Percentiles rank a stretch among this genome's conserved stretches.
These are phyloP conservation scores for Porphyrio hochstetteri DNA, from an alignment of 2,113 vertebrate genomes.

Conservation along the genomic window DNA sequence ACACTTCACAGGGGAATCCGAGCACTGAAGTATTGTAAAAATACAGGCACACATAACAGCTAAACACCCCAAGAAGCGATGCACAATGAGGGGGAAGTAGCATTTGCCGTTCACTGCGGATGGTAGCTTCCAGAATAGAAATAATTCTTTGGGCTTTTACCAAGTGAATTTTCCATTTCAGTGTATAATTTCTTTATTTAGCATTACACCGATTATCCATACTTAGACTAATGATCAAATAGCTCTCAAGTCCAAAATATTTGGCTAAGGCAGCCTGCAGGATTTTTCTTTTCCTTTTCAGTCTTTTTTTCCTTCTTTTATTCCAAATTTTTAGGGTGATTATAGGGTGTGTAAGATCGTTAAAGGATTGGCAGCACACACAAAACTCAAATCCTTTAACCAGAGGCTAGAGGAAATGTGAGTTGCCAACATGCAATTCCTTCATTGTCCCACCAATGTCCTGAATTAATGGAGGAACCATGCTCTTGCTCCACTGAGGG, in stretches of 20 bases:
- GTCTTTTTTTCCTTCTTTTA: constrained; percentile 36
- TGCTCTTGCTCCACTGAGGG: background rate
- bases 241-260: constrained; percentile 58
- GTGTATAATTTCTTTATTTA: constrained; percentile 70
- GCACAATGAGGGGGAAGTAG: background rate
- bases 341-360: constrained; percentile 66
- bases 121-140: constrained; percentile 30
- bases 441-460: constrained; percentile 45
- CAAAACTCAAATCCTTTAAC: constrained; percentile 66
- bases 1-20: background rate
- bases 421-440: constrained; percentile 57
- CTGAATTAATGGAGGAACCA: constrained; percentile 47
- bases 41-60: background rate
- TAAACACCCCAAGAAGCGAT: background rate
- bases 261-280: constrained; percentile 43
- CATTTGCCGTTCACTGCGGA: constrained; percentile 16
- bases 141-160: constrained; percentile 43
- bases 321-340: constrained; percentile 70
- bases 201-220: constrained; percentile 70
- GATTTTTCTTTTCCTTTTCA: constrained; percentile 58
- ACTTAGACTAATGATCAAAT: constrained; percentile 72
- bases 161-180: constrained; percentile 58
- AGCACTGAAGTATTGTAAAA: background rate
- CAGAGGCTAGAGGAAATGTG: constrained; percentile 65
- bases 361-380: constrained; percentile 68